Percentiles rank a stretch among this genome's conserved stretches.
phyloP scores from a whole-genome alignment of 1,140 invertebrate species.

The Palaemon carinicauda region DNA sequence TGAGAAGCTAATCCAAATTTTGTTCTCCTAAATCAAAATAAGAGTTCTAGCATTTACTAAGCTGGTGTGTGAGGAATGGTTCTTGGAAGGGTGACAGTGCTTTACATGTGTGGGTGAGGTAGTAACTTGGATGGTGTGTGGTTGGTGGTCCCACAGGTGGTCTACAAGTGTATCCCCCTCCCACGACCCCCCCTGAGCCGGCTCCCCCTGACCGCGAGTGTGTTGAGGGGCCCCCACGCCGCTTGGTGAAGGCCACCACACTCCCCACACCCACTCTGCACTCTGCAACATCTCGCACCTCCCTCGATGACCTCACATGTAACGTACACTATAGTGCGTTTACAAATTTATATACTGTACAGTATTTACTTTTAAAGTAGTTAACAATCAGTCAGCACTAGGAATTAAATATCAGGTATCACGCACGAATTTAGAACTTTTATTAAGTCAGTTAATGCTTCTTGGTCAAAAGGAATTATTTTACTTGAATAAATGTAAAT shows the following conservation, averaged over 20 bases:
- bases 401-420: constrained; percentile 16
- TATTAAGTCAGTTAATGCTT: constrained; percentile 25
- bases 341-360: background rate
- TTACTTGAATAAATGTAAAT: no score
- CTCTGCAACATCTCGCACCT: constrained; percentile 64
- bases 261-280: constrained; percentile 70
- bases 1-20: background rate
- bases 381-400: constrained; percentile 28
- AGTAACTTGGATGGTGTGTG: constrained; percentile 54
- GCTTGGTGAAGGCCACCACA: constrained; percentile 65
- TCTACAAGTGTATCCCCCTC: constrained; percentile 82
- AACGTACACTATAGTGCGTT: constrained; percentile 58
- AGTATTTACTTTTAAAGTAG: background rate
- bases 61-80: background rate
- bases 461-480: no score
- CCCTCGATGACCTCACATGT: constrained; percentile 60
- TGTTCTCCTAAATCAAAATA: background rate
- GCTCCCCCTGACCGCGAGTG: constrained; percentile 76
- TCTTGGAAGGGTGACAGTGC: constrained; percentile 3
- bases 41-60: no score
- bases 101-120: constrained; percentile 33
- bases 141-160: constrained; percentile 66
- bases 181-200: constrained; percentile 81
- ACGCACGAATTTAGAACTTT: background rate
- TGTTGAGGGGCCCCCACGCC: constrained; percentile 60